A percentile compares a stretch with the other conserved stretches of the same genome.
Evolutionary conservation across 2,113 vertebrate species (phyloP).

Genomic region (Parotia lawesii): DNA sequence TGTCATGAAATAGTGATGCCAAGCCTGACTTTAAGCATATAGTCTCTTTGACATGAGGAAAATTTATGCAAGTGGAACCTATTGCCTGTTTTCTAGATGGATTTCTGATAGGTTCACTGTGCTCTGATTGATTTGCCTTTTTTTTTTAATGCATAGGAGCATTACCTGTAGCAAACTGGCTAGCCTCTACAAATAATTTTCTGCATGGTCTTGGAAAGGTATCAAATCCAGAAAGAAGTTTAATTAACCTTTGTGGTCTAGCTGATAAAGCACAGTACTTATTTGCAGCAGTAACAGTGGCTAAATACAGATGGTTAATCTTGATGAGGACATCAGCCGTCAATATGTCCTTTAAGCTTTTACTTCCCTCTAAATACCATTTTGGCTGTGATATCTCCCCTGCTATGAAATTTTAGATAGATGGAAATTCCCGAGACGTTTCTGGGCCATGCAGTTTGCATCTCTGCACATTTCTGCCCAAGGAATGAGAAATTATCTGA

Average conservation of each 20-base stretch:
- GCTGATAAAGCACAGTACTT: constrained; percentile 41
- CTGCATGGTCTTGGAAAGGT: not conserved
- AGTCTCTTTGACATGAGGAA: not conserved
- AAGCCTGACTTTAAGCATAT: not conserved
- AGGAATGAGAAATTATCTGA: not conserved
- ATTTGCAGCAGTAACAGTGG: not conserved
- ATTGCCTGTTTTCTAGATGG: not conserved
- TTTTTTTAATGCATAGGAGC: not conserved
- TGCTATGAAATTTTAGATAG: not conserved
- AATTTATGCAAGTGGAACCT: not conserved
- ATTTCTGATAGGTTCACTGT: not conserved
- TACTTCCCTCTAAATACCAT: not conserved
- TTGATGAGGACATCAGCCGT: not conserved
- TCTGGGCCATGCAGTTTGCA: not conserved
- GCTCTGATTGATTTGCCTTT: not conserved
- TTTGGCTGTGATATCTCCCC: not conserved
- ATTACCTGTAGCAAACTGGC: not conserved
- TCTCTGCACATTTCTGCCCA: not conserved
- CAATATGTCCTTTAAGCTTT: not conserved
- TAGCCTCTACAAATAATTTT: constrained; percentile 2
- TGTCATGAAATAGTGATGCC: not conserved
- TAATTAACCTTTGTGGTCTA: not conserved
- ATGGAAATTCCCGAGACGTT: not conserved
- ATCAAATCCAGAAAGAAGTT: constrained; percentile 1
- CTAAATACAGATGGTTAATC: not conserved